phyloP scores from a whole-genome alignment of 2,888 invertebrate species.

The Torymus aiolomorphi region DNA sequence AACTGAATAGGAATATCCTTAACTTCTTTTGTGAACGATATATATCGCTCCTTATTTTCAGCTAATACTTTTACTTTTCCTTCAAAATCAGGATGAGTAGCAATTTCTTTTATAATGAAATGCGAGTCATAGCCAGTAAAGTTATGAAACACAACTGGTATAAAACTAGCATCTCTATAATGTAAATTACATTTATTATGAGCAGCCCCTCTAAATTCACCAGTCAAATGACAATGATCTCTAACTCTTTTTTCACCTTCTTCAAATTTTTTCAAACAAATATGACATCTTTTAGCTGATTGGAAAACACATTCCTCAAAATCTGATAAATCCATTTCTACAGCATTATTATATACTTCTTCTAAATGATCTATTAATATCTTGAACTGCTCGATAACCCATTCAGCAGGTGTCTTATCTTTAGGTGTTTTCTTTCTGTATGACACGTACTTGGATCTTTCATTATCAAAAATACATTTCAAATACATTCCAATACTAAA shows the following conservation, averaged over 20 bases:
- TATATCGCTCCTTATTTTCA: neutral
- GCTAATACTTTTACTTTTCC: slow-evolving; percentile 4
- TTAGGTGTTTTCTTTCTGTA: neutral
- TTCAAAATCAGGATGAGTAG: slow-evolving; percentile 6
- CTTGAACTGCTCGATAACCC: neutral
- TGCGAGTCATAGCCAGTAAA: slow-evolving; percentile 28
- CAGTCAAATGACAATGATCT: neutral
- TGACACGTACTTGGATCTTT: neutral
- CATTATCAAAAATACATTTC: neutral
- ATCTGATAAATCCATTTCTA: slow-evolving; percentile 2
- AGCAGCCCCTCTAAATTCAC: neutral
- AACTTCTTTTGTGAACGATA: neutral
- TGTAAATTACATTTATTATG: neutral
- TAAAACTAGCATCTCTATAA: neutral
- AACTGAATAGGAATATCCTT: neutral
- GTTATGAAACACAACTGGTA: slow-evolving; percentile 17
- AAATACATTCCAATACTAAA: neutral
- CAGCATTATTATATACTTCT: slow-evolving; percentile 4
- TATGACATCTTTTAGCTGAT: slow-evolving; percentile 5
- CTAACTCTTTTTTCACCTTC: slow-evolving; percentile 9
- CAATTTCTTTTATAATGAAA: slow-evolving; percentile 20
- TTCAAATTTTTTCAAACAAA: slow-evolving; percentile 1
- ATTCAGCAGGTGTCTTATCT: neutral
- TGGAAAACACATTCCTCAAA: neutral
- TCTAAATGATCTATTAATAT: neutral